These are phyloP conservation scores for Laodelphax striatellus DNA, from an alignment of 1,140 invertebrate genomes.

Conservation along the genomic window DNA sequence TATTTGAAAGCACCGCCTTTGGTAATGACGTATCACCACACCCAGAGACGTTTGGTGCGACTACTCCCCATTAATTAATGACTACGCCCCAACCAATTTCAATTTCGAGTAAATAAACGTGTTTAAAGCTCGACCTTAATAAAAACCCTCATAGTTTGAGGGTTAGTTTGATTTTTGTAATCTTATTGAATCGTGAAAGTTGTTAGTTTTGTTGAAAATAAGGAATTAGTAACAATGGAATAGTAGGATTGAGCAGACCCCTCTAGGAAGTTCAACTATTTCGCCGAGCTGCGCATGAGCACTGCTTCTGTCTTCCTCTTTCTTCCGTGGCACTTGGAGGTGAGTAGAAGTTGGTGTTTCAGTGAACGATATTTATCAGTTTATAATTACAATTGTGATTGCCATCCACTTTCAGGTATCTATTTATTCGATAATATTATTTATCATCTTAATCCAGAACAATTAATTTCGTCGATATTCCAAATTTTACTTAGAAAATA, in stretches of 20 bases:
- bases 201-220: no score
- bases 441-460: no score
- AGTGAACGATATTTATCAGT: conserved; percentile 26
- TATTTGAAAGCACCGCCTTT: no score
- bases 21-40: no score
- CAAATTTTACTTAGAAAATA: no score
- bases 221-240: background rate
- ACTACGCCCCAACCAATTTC: background rate
- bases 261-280: conserved; percentile 9
- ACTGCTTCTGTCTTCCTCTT: conserved; percentile 35
- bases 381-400: conserved; percentile 21
- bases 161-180: no score
- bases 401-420: conserved; percentile 30
- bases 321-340: conserved; percentile 43
- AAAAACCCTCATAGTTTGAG: background rate
- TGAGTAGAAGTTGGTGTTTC: conserved; percentile 35
- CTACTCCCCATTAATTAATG: background rate
- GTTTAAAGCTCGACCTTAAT: background rate
- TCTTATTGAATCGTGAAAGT: no score
- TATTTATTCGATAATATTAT: conserved; percentile 22
- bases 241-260: background rate
- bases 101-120: background rate
- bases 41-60: no score
- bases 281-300: conserved; percentile 32
- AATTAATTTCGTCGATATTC: no score